phyloP scores from a whole-genome alignment of 1,140 invertebrate species.

The Ericerus pela region DNA sequence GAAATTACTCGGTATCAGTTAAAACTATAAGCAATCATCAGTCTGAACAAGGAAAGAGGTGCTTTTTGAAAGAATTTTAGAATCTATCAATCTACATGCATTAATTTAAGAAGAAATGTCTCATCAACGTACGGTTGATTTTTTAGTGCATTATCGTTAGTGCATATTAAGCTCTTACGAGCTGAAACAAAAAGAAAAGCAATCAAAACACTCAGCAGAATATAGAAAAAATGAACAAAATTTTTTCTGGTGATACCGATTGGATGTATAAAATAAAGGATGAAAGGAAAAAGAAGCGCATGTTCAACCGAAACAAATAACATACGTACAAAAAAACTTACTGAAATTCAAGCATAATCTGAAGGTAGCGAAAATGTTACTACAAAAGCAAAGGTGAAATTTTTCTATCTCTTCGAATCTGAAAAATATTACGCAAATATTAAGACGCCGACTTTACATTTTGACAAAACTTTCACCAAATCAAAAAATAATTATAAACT shows the following conservation, averaged over 20 bases:
- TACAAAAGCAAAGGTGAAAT: conserved; percentile 3
- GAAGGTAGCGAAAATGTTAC: not conserved
- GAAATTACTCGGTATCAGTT: not conserved
- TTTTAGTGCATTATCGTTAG: too few species aligned
- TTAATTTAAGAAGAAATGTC: not conserved
- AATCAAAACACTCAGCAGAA: too few species aligned
- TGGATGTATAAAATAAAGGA: too few species aligned
- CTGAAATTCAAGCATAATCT: conserved; percentile 7
- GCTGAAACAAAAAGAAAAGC: too few species aligned
- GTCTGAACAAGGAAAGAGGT: not conserved
- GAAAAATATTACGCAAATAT: not conserved
- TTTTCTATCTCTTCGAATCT: not conserved
- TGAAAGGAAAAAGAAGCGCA: too few species aligned
- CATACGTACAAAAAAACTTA: not conserved
- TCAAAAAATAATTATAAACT: not conserved
- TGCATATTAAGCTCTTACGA: too few species aligned
- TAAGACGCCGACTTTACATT: too few species aligned
- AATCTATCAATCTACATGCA: not conserved
- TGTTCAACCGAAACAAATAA: not conserved
- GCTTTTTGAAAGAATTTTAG: not conserved
- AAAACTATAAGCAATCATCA: not conserved
- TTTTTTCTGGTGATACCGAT: too few species aligned
- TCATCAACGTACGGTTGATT: not conserved
- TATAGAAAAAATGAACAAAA: too few species aligned
- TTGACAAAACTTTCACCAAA: not conserved